Evolutionary conservation across 1,140 invertebrate species (phyloP).

Genomic region (Drosophila pectinifera): DNA sequence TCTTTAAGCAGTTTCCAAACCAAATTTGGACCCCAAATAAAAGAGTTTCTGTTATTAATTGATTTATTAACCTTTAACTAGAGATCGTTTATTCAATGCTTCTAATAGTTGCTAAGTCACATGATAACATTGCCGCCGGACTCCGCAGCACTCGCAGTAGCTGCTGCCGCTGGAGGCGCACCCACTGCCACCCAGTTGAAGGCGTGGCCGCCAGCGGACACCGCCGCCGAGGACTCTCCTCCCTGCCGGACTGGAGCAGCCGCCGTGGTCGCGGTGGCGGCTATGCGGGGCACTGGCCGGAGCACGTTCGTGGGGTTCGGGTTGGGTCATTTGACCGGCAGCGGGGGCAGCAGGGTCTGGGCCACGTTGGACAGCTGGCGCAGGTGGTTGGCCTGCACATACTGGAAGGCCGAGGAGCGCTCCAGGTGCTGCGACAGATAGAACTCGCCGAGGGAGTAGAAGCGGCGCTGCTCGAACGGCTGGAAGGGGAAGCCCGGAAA

Average conservation of each 20-base stretch:
- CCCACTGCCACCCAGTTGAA: slow-evolving; percentile 61
- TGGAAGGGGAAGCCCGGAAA: slow-evolving; percentile 68
- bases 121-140: slow-evolving; percentile 42
- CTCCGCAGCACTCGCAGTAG: not conserved
- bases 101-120: slow-evolving; percentile 48
- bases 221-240: slow-evolving; percentile 10
- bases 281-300: slow-evolving; percentile 79
- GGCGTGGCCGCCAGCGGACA: slow-evolving; percentile 33
- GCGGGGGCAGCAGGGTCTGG: slow-evolving; percentile 66
- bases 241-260: not conserved
- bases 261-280: slow-evolving; percentile 43
- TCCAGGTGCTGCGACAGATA: slow-evolving; percentile 82
- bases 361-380: slow-evolving; percentile 70
- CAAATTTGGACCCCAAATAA: not conserved
- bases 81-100: slow-evolving; percentile 49
- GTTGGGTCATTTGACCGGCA: slow-evolving; percentile 83
- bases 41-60: slow-evolving; percentile 17
- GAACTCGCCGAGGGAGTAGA: slow-evolving; percentile 77
- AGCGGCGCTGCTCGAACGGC: slow-evolving; percentile 75
- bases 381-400: slow-evolving; percentile 79
- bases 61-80: slow-evolving; percentile 59
- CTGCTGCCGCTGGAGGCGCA: slow-evolving; percentile 5
- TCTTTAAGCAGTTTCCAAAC: not conserved
- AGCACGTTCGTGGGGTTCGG: slow-evolving; percentile 64
- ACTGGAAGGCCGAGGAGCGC: slow-evolving; percentile 82